A percentile compares a stretch with the other conserved stretches of the same genome.
phyloP scores from a whole-genome alignment of 2,113 vertebrate species.

The Brachirus orientalis region DNA sequence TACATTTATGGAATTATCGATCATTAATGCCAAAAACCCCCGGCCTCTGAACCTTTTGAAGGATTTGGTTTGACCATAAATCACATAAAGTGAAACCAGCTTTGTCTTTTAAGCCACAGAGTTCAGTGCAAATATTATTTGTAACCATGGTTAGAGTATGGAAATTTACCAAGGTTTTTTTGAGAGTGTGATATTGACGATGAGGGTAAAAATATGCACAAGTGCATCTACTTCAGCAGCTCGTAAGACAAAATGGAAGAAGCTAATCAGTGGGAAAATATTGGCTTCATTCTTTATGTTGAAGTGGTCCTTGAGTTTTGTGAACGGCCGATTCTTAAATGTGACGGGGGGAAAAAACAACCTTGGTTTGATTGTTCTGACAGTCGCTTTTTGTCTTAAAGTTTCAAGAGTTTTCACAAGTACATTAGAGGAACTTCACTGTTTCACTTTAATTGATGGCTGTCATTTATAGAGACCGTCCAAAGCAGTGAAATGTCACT shows the following conservation, averaged over 20 bases:
- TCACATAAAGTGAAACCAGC: background rate
- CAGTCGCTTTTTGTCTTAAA: background rate
- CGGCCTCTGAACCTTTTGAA: background rate
- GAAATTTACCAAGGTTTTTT: too few relatives aligned
- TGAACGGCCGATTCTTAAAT: background rate
- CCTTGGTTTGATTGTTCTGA: background rate
- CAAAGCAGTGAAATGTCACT: background rate
- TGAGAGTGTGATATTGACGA: too few relatives aligned
- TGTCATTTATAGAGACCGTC: background rate
- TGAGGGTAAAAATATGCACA: too few relatives aligned
- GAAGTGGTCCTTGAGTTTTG: conserved; percentile 9
- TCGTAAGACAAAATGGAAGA: background rate
- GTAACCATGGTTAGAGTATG: background rate
- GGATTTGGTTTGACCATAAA: background rate
- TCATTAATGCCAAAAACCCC: too few relatives aligned
- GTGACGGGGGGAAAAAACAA: background rate
- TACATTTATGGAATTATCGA: too few relatives aligned
- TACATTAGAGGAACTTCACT: background rate
- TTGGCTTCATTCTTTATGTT: background rate
- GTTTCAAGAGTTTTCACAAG: background rate
- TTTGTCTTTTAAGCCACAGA: conserved; percentile 1
- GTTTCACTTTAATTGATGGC: background rate
- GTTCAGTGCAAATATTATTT: background rate
- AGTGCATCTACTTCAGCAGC: background rate
- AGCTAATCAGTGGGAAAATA: background rate